These are phyloP conservation scores for Parelbella ahira DNA, from an alignment of 2,888 invertebrate species.

Conservation along the genomic window DNA sequence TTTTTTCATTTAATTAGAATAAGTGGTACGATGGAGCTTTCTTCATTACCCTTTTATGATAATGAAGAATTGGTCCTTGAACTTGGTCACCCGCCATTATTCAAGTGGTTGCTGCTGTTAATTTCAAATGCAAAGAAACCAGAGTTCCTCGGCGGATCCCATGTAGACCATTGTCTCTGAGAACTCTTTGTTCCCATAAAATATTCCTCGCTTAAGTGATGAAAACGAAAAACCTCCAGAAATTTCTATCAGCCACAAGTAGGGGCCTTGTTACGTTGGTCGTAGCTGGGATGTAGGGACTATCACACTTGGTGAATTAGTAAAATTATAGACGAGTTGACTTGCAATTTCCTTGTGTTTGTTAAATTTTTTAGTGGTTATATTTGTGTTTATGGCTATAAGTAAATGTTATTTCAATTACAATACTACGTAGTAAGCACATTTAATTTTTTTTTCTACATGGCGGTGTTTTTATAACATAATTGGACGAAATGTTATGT, in stretches of 20 bases:
- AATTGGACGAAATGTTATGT: too few species aligned
- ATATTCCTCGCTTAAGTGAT: slow-evolving; percentile 24
- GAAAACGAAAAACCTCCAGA: slow-evolving; percentile 16
- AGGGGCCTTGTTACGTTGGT: slow-evolving; percentile 13
- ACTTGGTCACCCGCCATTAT: slow-evolving; percentile 14
- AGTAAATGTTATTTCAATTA: too few species aligned
- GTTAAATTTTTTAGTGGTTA: background rate
- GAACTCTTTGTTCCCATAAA: slow-evolving; percentile 19
- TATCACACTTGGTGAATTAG: slow-evolving; percentile 13
- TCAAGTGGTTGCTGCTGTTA: slow-evolving; percentile 2
- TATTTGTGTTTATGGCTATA: too few species aligned
- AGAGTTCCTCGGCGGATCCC: slow-evolving; percentile 5
- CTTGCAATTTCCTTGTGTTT: slow-evolving; percentile 9
- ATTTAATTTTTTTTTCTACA: too few species aligned
- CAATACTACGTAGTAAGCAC: too few species aligned
- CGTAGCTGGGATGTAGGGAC: background rate
- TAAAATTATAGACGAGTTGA: slow-evolving; percentile 13
- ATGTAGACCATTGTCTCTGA: slow-evolving; percentile 15
- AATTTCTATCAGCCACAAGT: slow-evolving; percentile 13
- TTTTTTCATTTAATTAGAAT: slow-evolving; percentile 15
- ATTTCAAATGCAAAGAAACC: background rate
- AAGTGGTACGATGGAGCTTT: background rate
- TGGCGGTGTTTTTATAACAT: too few species aligned
- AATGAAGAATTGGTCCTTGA: slow-evolving; percentile 5
- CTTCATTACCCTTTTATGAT: background rate